phyloP scores from a whole-genome alignment of 2,888 invertebrate species.

The Oligia strigilis region DNA sequence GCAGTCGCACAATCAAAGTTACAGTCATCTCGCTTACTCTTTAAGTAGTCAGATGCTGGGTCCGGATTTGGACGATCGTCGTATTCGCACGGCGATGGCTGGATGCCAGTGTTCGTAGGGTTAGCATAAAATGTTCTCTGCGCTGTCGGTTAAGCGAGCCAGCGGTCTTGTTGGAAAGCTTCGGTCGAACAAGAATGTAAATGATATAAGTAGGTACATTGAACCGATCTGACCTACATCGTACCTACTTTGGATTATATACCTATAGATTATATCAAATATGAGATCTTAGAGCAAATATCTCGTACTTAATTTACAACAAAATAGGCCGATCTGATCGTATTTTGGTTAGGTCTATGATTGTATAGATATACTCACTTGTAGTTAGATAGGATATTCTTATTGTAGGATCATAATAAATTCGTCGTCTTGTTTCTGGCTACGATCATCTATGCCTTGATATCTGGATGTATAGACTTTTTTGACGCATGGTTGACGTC shows the following conservation, averaged over 20 bases:
- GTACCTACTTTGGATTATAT: conserved; percentile 54
- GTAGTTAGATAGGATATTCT: conserved; percentile 38
- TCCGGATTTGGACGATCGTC: conserved; percentile 82
- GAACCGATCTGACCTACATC: conserved; percentile 73
- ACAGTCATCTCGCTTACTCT: conserved; percentile 88
- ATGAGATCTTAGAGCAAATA: conserved; percentile 55
- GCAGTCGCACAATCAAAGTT: conserved; percentile 83
- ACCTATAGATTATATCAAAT: conserved; percentile 68
- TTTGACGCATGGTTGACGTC: background rate
- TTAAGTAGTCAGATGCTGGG: conserved; percentile 81
- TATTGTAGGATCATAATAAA: conserved; percentile 26
- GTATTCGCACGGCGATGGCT: conserved; percentile 84
- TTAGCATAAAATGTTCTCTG: conserved; percentile 80
- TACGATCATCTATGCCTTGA: background rate
- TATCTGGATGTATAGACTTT: background rate
- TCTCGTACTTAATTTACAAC: conserved; percentile 63
- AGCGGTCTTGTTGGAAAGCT: conserved; percentile 85
- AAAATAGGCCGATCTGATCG: conserved; percentile 49
- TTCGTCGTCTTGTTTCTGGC: conserved; percentile 11
- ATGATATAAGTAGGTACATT: conserved; percentile 72
- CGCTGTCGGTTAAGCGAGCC: conserved; percentile 72
- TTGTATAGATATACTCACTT: conserved; percentile 60
- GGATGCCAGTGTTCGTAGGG: conserved; percentile 86
- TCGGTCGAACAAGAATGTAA: conserved; percentile 81
- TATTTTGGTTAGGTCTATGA: conserved; percentile 43